Evolutionary conservation across 35 echinoderm and acorn worm genomes (phyloP), one percentile per base, ranked within the genome.

Genomic region (Ptychodera flava): DNA sequence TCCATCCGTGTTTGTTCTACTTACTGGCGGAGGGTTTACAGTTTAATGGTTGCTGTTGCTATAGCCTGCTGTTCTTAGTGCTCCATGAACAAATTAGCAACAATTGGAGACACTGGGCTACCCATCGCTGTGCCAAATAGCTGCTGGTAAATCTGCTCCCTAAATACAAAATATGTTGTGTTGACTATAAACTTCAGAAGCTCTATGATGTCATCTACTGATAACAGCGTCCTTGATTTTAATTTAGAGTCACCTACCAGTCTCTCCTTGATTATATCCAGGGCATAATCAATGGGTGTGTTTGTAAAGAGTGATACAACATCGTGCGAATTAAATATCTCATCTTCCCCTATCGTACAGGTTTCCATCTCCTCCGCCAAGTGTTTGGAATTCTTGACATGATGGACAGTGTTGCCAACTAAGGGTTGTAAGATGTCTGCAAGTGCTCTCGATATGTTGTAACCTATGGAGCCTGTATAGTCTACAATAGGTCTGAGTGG

Each of bases 381-480:
- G 75, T 87, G 85, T 36, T 87, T 87, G 85, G 85, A 87, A 36
- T 78, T 78, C 77, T 87, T 33, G 16, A 87, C 85, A 78, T 86
- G 85, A 77, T 87, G 76, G 35, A 78, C 75, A 35, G 85, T 35
- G 36, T 87, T 33, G 75, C 85, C 85, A 28, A 87, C 85, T 76
- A 87, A 78, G 36, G 85, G 85, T 78, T 34, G 27, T 78, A 87
- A 76, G 34, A 87, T 30, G 77, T 87, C 85, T 78, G 77, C 31
- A 34, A 87, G 77, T 28, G 64, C 27, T 78, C 85, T 77, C 29
- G 85, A 78, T 78, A 36, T 33, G 64, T 77, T 78, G 36, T 87
- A 87, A 33, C 85, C 31, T 28, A 87, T 87, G 31, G 85, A 87
- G 30, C 85, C 85, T 87, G 85, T 87, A 36, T 87, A 86, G 33